Percentiles rank a stretch among this genome's conserved stretches.
Evolutionary conservation across 1,140 invertebrate species (phyloP).

Genomic region (Drosophila ercepeae): DNA sequence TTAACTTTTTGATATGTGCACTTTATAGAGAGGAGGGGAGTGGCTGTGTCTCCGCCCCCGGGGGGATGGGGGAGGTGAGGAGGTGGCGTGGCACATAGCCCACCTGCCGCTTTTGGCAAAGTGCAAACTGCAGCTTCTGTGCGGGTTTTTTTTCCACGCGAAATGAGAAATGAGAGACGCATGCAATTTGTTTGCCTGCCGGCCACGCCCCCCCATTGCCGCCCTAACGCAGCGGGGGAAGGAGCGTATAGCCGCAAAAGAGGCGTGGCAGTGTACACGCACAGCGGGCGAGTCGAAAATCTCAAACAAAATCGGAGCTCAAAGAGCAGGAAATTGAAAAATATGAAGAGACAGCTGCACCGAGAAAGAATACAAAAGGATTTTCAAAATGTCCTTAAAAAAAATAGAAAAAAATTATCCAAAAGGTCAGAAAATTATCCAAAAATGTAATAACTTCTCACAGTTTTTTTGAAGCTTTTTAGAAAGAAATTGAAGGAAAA

Average conservation of each 20-base stretch:
- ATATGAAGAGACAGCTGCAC: constrained; percentile 17
- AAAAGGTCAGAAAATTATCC: constrained; percentile 3
- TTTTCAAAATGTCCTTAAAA: not conserved
- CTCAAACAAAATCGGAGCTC: constrained; percentile 61
- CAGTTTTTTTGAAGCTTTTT: no score
- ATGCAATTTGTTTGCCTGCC: constrained; percentile 64
- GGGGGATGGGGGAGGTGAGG: constrained; percentile 3
- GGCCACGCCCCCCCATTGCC: constrained; percentile 41
- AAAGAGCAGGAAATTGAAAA: constrained; percentile 74
- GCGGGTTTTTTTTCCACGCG: constrained; percentile 5
- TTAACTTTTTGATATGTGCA: constrained; percentile 53
- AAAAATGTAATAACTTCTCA: no score
- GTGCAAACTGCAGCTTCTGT: constrained; percentile 17
- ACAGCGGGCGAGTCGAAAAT: constrained; percentile 38
- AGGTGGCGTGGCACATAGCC: constrained; percentile 15
- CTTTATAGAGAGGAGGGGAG: constrained; percentile 1
- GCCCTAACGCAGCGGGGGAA: not conserved
- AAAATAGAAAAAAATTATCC: not conserved
- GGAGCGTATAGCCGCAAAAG: not conserved
- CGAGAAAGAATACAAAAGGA: not conserved
- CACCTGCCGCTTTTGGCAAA: constrained; percentile 18
- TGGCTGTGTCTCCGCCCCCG: not conserved
- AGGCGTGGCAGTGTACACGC: constrained; percentile 19
- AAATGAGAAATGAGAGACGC: constrained; percentile 57
- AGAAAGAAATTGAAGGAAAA: no score